These are phyloP conservation scores for Cyprinodon brontotheroides DNA, from an alignment of 2,113 vertebrate species.

Conservation along the genomic window DNA sequence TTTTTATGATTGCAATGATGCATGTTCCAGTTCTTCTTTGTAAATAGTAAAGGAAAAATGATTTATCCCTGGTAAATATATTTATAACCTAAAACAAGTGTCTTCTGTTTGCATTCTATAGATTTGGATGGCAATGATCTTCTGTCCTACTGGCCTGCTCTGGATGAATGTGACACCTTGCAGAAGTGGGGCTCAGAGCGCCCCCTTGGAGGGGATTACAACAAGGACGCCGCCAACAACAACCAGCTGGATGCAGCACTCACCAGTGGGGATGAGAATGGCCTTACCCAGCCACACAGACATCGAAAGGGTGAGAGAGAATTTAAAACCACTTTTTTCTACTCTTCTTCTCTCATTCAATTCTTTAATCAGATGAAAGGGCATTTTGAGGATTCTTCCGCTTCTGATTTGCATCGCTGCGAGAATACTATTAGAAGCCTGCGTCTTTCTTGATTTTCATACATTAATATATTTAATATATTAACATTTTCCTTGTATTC, in stretches of 20 bases:
- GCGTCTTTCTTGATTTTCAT: not conserved
- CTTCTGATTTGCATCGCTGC: not conserved
- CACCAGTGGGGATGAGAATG: constrained; percentile 95
- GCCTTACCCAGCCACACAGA: constrained; percentile 85
- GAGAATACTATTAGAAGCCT: not conserved
- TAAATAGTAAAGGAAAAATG: too few species aligned
- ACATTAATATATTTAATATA: not conserved
- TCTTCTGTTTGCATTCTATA: constrained; percentile 63
- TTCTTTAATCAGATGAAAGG: not conserved
- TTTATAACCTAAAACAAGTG: constrained; percentile 7
- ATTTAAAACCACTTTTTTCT: not conserved
- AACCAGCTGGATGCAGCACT: constrained; percentile 90
- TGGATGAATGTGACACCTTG: constrained; percentile 90
- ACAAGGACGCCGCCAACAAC: constrained; percentile 94
- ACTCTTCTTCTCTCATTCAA: not conserved
- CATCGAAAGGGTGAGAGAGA: constrained; percentile 90
- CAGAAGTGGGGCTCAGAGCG: constrained; percentile 98
- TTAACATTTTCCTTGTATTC: not conserved
- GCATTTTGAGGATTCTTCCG: too few species aligned
- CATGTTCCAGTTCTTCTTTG: too few species aligned
- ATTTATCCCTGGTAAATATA: not conserved
- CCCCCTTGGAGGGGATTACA: constrained; percentile 90
- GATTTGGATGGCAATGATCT: constrained; percentile 97
- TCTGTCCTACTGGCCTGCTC: constrained; percentile 94
- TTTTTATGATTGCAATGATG: not conserved